Evolutionary conservation across 2,113 vertebrate genomes (phyloP).

Genomic region (Eonycteris spelaea): DNA sequence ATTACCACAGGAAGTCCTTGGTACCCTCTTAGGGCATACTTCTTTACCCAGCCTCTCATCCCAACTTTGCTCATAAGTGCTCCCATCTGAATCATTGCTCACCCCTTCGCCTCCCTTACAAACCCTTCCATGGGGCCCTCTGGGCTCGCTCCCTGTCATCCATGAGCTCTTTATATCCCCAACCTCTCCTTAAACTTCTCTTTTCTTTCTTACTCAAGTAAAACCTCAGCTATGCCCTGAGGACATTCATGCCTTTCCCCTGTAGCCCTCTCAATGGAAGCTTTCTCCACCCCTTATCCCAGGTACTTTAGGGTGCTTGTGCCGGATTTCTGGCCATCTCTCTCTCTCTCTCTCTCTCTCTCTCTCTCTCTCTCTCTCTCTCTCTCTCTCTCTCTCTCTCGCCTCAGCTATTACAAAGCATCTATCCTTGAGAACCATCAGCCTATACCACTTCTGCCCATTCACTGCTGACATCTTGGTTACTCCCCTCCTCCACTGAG

Average conservation of each 20-base stretch:
- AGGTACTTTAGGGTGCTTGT: not conserved
- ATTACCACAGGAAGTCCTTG: not conserved
- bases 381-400: not conserved
- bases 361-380: not conserved
- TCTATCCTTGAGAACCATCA: not conserved
- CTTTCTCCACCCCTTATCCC: no score
- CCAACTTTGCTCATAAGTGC: not conserved
- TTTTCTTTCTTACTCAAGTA: not conserved
- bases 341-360: not conserved
- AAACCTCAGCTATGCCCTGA: not conserved
- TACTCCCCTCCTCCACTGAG: not conserved
- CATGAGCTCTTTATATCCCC: not conserved
- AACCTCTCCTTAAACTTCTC: not conserved
- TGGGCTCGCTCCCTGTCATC: not conserved
- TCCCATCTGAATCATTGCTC: not conserved
- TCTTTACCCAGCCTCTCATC: not conserved
- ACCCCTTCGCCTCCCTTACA: accelerated
- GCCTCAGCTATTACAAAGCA: not conserved
- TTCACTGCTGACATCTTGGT: not conserved
- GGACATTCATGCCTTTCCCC: no score
- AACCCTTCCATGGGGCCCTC: not conserved
- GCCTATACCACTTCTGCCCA: not conserved
- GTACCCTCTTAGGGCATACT: not conserved
- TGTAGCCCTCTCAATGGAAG: not conserved
- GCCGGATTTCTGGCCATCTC: not conserved